These are phyloP conservation scores for Drosophila oshimai DNA, from an alignment of 1,140 invertebrate genomes.

Conservation along the genomic window DNA sequence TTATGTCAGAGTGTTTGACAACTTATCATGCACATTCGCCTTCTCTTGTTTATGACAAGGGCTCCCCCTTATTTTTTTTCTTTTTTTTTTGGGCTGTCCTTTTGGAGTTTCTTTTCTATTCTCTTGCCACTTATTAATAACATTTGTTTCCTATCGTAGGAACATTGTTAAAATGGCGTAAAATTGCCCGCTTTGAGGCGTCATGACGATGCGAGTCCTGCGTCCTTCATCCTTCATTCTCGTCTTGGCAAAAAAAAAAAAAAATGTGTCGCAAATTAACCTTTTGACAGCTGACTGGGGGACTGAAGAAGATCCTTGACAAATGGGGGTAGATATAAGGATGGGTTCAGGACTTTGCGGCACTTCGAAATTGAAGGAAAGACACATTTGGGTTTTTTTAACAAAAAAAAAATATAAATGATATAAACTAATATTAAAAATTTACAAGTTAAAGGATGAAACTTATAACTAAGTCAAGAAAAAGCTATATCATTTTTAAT, in stretches of 20 bases:
- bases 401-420: too few species aligned
- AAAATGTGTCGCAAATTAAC: conserved; percentile 79
- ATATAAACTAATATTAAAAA: too few species aligned
- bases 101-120: neutral
- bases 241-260: conserved; percentile 4
- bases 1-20: conserved; percentile 79
- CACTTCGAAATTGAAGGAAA: neutral
- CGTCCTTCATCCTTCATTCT: neutral
- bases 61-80: neutral
- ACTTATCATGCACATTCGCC: conserved; percentile 63
- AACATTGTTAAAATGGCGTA: conserved; percentile 81
- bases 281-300: conserved; percentile 70
- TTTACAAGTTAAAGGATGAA: too few species aligned
- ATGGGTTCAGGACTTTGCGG: conserved; percentile 1
- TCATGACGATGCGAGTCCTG: conserved; percentile 40
- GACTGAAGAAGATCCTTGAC: conserved; percentile 18
- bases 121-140: conserved; percentile 68
- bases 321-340: conserved; percentile 22
- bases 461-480: too few species aligned
- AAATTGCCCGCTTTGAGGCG: conserved; percentile 70
- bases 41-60: conserved; percentile 20
- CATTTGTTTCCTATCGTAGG: conserved; percentile 50
- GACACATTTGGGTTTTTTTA: too few species aligned
- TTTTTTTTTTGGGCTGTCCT: neutral
- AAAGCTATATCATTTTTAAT: neutral